A percentile compares a stretch with the other conserved stretches of the same genome.
phyloP scores from a whole-genome alignment of 2,113 vertebrate species.

The Hippopotamus amphibius region DNA sequence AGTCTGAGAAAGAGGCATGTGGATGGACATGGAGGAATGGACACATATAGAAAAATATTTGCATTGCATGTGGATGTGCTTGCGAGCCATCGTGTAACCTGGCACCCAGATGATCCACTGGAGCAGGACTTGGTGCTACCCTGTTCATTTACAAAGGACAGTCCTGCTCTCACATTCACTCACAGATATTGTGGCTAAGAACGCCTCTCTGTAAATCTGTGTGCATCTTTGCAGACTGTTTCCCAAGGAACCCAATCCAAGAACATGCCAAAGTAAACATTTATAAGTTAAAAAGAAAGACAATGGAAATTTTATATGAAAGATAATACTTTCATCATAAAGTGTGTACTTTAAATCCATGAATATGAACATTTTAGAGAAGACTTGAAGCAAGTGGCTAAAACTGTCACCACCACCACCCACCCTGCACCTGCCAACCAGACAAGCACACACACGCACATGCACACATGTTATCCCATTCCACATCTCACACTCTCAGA shows the following conservation, averaged over 20 bases:
- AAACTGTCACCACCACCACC: background rate
- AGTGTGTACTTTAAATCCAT: background rate
- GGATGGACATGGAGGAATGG: background rate
- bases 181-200: background rate
- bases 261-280: background rate
- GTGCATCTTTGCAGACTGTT: background rate
- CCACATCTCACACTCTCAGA: background rate
- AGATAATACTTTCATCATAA: slow-evolving; percentile 42
- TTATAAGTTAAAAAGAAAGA: background rate
- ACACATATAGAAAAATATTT: background rate
- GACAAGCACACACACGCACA: background rate
- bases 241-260: background rate
- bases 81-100: background rate
- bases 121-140: background rate
- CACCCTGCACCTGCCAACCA: background rate
- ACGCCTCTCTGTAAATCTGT: background rate
- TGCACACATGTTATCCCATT: background rate
- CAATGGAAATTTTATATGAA: background rate
- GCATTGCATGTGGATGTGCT: background rate
- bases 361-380: background rate
- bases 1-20: background rate
- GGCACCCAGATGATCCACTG: background rate
- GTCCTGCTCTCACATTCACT: background rate
- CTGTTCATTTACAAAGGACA: background rate
- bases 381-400: background rate